Percentiles rank a stretch among this genome's conserved stretches.
These are phyloP conservation scores for Tetrao urogallus DNA, from an alignment of 2,113 vertebrate genomes.

Conservation along the genomic window DNA sequence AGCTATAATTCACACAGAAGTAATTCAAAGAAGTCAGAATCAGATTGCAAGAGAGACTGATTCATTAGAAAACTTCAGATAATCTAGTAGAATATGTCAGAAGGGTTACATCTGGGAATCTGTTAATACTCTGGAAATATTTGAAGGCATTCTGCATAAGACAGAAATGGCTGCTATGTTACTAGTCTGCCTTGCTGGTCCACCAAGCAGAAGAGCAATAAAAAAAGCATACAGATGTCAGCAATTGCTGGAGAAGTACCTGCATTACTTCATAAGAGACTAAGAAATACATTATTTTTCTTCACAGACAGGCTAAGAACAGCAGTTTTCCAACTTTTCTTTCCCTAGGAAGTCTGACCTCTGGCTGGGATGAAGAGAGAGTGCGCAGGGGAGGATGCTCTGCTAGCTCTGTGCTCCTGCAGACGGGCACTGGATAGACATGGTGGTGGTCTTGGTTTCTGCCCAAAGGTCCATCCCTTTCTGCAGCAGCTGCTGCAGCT, in stretches of 20 bases:
- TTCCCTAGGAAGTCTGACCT: not conserved
- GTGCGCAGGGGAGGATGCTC: too few relatives aligned
- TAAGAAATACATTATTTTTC: not conserved
- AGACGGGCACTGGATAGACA: not conserved
- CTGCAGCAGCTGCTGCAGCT: not conserved
- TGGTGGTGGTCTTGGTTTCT: not conserved
- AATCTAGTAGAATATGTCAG: not conserved
- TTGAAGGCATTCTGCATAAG: not conserved
- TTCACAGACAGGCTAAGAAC: accelerated
- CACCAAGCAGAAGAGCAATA: not conserved
- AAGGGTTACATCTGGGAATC: not conserved
- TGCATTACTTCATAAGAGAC: not conserved
- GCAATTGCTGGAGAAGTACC: not conserved
- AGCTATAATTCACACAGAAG: not conserved
- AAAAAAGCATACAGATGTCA: not conserved
- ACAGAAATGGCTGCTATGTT: not conserved
- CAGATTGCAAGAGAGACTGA: not conserved
- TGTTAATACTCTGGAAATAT: not conserved
- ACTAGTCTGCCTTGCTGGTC: not conserved
- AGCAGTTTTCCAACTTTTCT: not conserved
- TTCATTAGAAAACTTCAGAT: not conserved
- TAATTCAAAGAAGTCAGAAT: not conserved
- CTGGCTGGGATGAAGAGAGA: not conserved
- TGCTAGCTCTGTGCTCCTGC: not conserved
- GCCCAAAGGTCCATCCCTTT: not conserved